phyloP scores from a whole-genome alignment of 2,888 invertebrate genomes.

The Leptopterna dolabrata region DNA sequence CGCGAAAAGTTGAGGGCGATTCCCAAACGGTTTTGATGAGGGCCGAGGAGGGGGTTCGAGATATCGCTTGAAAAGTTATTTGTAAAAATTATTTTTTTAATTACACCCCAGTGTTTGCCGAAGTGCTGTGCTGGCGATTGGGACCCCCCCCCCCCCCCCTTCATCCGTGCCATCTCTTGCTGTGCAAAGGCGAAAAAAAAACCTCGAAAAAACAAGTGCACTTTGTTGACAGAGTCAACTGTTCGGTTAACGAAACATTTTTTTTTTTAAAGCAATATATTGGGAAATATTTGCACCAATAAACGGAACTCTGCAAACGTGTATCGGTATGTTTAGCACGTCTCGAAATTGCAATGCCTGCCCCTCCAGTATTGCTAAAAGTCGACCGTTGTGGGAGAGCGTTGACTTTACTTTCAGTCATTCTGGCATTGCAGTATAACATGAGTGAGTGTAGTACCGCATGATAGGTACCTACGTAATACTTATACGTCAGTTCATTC shows the following conservation, averaged over 20 bases:
- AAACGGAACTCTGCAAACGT: background rate
- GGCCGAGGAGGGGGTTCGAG: background rate
- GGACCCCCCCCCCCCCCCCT: background rate
- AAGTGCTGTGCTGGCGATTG: background rate
- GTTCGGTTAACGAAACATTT: background rate
- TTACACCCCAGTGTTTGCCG: conserved; percentile 35
- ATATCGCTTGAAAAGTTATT: conserved; percentile 23
- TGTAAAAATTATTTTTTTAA: conserved; percentile 45
- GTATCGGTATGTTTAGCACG: background rate
- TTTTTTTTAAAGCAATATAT: background rate
- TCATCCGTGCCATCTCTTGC: too few species aligned
- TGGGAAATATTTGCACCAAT: too few species aligned
- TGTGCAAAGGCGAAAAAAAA: background rate
- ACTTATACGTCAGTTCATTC: too few species aligned
- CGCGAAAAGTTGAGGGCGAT: background rate
- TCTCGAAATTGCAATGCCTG: too few species aligned
- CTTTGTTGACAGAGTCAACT: background rate
- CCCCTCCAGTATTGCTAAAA: too few species aligned
- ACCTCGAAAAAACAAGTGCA: background rate
- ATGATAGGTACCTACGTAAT: too few species aligned
- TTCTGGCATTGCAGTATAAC: too few species aligned
- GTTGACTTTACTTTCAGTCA: too few species aligned
- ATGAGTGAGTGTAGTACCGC: too few species aligned
- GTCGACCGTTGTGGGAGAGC: too few species aligned
- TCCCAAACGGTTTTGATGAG: background rate